A percentile compares a stretch with the other conserved stretches of the same genome.
These are phyloP conservation scores for Julus scandinavius DNA, from an alignment of 2,888 invertebrate species.

Conservation along the genomic window DNA sequence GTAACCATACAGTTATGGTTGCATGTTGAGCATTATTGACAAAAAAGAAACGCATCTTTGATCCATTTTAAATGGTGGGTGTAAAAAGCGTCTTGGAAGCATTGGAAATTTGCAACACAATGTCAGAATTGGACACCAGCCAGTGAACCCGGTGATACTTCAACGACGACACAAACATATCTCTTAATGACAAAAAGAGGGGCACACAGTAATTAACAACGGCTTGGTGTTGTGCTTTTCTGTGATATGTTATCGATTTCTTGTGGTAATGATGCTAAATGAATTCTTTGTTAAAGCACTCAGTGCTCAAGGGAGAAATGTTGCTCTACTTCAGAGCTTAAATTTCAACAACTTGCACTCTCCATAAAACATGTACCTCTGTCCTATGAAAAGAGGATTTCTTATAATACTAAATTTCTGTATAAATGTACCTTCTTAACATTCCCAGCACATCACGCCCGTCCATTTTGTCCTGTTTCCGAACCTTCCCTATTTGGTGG, in stretches of 20 bases:
- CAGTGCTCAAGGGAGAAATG: constrained; percentile 20
- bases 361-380: neutral
- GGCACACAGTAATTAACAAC: neutral
- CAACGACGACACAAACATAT: constrained; percentile 20
- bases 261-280: constrained; percentile 34
- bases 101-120: neutral
- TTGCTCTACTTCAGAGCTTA: constrained; percentile 15
- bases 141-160: constrained; percentile 21
- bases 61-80: constrained; percentile 11
- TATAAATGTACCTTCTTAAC: neutral
- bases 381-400: constrained; percentile 25
- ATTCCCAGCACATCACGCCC: neutral
- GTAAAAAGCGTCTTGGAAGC: constrained; percentile 8
- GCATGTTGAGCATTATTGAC: neutral
- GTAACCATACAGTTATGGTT: neutral
- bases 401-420: constrained; percentile 30
- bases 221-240: neutral
- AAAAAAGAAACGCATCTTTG: neutral
- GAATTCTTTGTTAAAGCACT: constrained; percentile 39
- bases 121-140: neutral
- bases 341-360: neutral
- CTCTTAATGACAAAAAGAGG: constrained; percentile 21
- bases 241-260: constrained; percentile 39
- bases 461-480: constrained; percentile 21
- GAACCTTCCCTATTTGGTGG: neutral